phyloP scores from a whole-genome alignment of 2,888 invertebrate species.

The Acrobasis suavella region DNA sequence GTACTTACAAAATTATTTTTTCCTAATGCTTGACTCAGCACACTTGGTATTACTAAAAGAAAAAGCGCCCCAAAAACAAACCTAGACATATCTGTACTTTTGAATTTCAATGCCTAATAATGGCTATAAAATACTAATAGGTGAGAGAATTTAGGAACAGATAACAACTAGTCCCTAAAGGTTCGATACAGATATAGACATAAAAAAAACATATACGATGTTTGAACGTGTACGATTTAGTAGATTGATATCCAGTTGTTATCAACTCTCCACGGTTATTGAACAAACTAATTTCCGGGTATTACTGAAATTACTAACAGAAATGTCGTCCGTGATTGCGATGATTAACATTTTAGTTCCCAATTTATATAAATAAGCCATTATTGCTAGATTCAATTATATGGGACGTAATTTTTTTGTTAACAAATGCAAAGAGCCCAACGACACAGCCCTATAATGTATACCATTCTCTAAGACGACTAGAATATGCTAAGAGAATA shows the following conservation, averaged over 20 bases:
- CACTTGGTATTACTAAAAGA: neutral
- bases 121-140: too few species aligned
- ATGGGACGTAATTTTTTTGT: too few species aligned
- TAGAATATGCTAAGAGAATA: too few species aligned
- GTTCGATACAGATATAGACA: too few species aligned
- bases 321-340: conserved; percentile 14
- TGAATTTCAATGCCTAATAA: too few species aligned
- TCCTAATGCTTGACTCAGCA: neutral
- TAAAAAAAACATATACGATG: too few species aligned
- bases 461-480: too few species aligned
- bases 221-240: neutral
- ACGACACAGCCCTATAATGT: too few species aligned
- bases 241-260: conserved; percentile 5
- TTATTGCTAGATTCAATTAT: neutral
- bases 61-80: neutral
- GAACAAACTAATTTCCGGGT: conserved; percentile 55
- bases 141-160: too few species aligned
- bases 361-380: conserved; percentile 15
- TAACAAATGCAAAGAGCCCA: too few species aligned
- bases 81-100: neutral
- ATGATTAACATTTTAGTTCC: conserved; percentile 7
- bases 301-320: conserved; percentile 32
- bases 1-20: conserved; percentile 10
- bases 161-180: too few species aligned
- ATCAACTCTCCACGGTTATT: conserved; percentile 32